A percentile compares a stretch with the other conserved stretches of the same genome.
Conservation (phyloP, 2,113 vertebrate species). For the Illadopsis cleaveri region DNA sequence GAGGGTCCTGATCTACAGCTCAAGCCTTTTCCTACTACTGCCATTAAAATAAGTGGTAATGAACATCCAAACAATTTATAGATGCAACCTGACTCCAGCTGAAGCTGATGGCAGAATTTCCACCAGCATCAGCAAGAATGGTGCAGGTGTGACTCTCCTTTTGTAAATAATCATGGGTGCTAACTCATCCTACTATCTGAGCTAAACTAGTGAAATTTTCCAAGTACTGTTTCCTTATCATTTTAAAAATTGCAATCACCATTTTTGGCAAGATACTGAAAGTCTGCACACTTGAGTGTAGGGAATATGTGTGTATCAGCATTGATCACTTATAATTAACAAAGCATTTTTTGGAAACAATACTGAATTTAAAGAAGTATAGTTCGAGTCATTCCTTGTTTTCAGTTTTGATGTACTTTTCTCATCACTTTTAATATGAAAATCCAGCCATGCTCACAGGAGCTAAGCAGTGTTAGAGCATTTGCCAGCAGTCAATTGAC, state of each 20-base stretch:
- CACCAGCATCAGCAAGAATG: neutral
- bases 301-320: neutral
- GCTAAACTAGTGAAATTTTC: neutral
- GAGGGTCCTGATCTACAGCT: neutral
- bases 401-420: neutral
- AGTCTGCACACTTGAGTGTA: neutral
- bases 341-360: neutral
- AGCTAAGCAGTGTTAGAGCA: neutral
- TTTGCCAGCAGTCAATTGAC: neutral
- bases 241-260: neutral
- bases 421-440: neutral
- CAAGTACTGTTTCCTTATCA: neutral
- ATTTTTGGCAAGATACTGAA: neutral
- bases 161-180: fast-evolving
- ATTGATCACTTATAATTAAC: neutral
- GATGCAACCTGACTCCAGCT: neutral
- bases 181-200: neutral
- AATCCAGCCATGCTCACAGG: neutral
- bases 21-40: neutral
- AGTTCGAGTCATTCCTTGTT: neutral
- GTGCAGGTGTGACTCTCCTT: neutral
- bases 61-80: neutral
- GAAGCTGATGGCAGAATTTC: neutral
- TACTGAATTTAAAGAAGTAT: neutral
- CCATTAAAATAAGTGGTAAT: neutral